Base-by-base conservation (phyloP, 2,113 vertebrate species). In the Zosterops pallidus region DNA sequence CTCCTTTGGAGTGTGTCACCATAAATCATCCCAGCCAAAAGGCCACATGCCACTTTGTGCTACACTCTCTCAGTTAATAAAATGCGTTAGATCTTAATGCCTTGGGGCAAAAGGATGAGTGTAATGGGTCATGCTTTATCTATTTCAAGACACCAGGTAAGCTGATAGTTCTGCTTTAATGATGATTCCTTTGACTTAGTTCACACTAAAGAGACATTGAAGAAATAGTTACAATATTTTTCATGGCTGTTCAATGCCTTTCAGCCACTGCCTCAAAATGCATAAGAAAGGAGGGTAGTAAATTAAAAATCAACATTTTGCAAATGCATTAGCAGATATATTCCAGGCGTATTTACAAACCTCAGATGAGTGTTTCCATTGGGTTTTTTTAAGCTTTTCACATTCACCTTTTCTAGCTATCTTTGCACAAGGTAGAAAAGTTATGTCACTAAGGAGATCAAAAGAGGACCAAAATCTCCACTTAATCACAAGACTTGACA, bases 11-110 rank as follows among this genome's bases (percentile, higher is more conserved):
- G 33, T 50, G 23, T 95, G 90, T 92, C 93, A 77, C 52, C 75
- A 70, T 41, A 90, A 92, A 96, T 95, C 93, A 92, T 69, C 67
- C 91, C 52, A 83, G 52, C 71, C 72, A 74, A 95, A 95, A 94
- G 56, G 79, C 92, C 71, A 46, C 90, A 78, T 63, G 79, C 79
- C 93, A 86, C 75, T 90, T 96, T 29, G 35, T 75, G 75, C 87
- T 93, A 52, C 75, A 33, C 70, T 93, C 70, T 92, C 62, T 68
- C 90, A 37, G 64, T 95, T 94, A 86, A 70, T 80, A 95, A 90
- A 93, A 95, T 24, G 85, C 2, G 0, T 69, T 90, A 93, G 42
- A 35, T 83, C 60, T 92, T 81, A 83, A 64, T 22, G 69, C 68
- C 64, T 70, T 15, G 21, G 37, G 83, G 83, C 71, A 83, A 77